phyloP scores from a whole-genome alignment of 2,888 invertebrate genomes.

The Caenorhabditis plicata region DNA sequence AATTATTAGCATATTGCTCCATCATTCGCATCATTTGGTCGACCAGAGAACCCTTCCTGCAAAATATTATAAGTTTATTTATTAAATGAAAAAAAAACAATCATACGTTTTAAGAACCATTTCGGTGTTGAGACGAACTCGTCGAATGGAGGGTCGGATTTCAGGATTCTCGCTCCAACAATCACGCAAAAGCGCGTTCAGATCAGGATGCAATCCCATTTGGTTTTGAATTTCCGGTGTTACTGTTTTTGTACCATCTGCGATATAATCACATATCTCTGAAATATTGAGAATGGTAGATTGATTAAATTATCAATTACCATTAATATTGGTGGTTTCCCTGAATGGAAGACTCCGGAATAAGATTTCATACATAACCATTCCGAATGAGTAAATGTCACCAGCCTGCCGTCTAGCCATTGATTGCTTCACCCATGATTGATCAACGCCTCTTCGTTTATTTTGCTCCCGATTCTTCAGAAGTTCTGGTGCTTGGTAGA shows the following conservation, averaged over 20 bases:
- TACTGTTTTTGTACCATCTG: conserved; percentile 49
- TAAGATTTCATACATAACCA: conserved; percentile 62
- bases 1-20: conserved; percentile 63
- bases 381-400: conserved; percentile 62
- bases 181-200: conserved; percentile 48
- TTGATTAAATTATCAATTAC: conserved; percentile 10
- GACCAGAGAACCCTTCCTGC: conserved; percentile 50
- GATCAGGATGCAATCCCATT: conserved; percentile 58
- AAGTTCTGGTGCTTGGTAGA: conserved; percentile 55
- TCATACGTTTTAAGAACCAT: conserved; percentile 57
- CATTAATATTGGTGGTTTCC: conserved; percentile 40
- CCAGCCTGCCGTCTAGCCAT: conserved; percentile 51
- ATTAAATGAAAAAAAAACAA: background rate
- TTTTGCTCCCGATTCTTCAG: conserved; percentile 56
- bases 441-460: conserved; percentile 50
- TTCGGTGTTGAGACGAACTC: conserved; percentile 63
- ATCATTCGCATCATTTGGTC: conserved; percentile 62
- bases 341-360: conserved; percentile 49
- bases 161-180: conserved; percentile 64
- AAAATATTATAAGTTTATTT: conserved; percentile 1
- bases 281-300: conserved; percentile 3
- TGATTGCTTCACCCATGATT: conserved; percentile 54
- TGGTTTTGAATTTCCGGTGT: conserved; percentile 59
- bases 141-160: conserved; percentile 58
- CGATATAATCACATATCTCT: conserved; percentile 53